phyloP scores from a whole-genome alignment of 2,888 invertebrate species.

The Drosophila nigricruria region DNA sequence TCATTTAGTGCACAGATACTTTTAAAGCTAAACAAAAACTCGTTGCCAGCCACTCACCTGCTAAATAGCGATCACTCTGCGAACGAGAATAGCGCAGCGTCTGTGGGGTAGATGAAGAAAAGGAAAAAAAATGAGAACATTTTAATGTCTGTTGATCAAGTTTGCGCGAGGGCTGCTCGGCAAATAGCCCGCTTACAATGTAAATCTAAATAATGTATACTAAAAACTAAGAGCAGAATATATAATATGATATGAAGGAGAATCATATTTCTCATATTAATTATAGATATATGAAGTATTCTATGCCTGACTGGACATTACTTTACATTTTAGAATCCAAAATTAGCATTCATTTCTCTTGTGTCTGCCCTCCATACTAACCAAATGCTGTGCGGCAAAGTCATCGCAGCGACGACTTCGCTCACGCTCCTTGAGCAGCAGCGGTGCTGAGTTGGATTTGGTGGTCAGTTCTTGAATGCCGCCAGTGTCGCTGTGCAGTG shows the following conservation, averaged over 20 bases:
- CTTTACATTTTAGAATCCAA: neutral
- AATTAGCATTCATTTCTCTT: neutral
- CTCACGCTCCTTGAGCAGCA: slow-evolving; percentile 84
- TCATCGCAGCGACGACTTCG: slow-evolving; percentile 78
- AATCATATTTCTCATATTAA: neutral
- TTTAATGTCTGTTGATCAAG: slow-evolving; percentile 71
- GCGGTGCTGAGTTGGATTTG: slow-evolving; percentile 85
- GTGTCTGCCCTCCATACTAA: slow-evolving; percentile 65
- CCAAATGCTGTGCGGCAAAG: slow-evolving; percentile 84
- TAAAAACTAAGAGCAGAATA: neutral
- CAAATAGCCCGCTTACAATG: slow-evolving; percentile 9
- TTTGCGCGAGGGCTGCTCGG: slow-evolving; percentile 58
- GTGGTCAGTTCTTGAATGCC: slow-evolving; percentile 84
- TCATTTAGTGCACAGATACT: slow-evolving; percentile 67
- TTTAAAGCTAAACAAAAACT: slow-evolving; percentile 50
- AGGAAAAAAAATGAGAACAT: slow-evolving; percentile 36
- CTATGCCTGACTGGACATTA: too few species aligned
- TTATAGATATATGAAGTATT: neutral
- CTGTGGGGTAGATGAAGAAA: slow-evolving; percentile 62
- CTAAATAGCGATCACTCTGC: slow-evolving; percentile 86
- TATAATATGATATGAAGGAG: neutral
- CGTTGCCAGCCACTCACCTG: slow-evolving; percentile 83
- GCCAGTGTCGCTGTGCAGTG: slow-evolving; percentile 83
- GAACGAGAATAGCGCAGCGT: slow-evolving; percentile 85
- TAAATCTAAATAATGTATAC: neutral